Evolutionary conservation across 1,140 invertebrate genomes (phyloP), one percentile per base, ranked within the genome.

Genomic region (Zaprionus taronus): DNA sequence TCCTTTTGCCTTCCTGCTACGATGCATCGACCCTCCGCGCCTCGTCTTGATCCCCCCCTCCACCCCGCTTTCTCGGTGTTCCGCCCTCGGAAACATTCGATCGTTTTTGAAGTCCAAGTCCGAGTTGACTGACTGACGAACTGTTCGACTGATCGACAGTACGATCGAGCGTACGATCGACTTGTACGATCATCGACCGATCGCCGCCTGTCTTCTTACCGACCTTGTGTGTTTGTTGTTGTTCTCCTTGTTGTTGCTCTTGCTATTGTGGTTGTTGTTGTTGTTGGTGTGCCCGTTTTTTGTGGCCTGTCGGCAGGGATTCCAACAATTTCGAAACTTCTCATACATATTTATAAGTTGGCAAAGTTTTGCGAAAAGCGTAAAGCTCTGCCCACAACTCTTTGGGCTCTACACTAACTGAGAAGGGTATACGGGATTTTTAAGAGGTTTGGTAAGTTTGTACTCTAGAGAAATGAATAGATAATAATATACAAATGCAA

Each of bases 341-440:
- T 91, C 91, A 92, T 92, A 91, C 91, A 91, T 92, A 91, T 92
- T 91, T 92, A 91, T 91, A 92, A 91, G 90, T 81, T 89, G 67
- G 76, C 76, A 87, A 82, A 83, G 72, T 80, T 77, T 83, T 89
- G 74, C 73, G 70, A 75, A 81, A 81, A 81, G 84, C 81, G 79
- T 75, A 84, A 85, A 77, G 76, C 78, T 79, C 84, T 62, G 81
- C 75, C 73, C 73, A 83, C 84, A 89, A 87, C 71, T 72, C 68
- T 72, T 61, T 51, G 20, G 17, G 47, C 5, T 20, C n/a, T 51
- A 51, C 47, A 51, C 47, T 51, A 24, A 51, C 47, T 24, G 20
- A 0, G 20, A 22, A 34, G 55, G 38, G 9, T 20, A 83, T 77
- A 77, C 77, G 20, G 20, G 15, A 11, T 6, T 17, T 4, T 15